A percentile compares a stretch with the other conserved stretches of the same genome.
Evolutionary conservation across 2,797 vertebrate species (phyloP).

Genomic region (Sardinella longiceps): DNA sequence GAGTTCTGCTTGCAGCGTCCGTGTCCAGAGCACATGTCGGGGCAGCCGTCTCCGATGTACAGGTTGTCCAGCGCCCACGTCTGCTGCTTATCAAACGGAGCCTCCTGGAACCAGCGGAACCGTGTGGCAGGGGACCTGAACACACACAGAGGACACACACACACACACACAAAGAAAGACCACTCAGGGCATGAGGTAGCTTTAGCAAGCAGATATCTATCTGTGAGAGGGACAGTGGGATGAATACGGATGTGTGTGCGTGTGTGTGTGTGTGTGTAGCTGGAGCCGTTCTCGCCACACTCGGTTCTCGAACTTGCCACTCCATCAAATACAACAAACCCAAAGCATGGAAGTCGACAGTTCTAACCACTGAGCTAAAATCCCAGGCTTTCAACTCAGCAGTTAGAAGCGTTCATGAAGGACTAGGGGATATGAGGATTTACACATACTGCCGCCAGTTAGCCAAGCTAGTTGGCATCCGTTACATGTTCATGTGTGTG

Average conservation of each 20-base stretch:
- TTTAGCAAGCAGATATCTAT: not conserved
- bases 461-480: too few species aligned
- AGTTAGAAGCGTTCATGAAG: too few species aligned
- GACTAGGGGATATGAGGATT: too few species aligned
- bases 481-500: too few species aligned
- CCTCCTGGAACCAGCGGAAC: constrained; percentile 97
- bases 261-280: not conserved
- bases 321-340: too few species aligned
- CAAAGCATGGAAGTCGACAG: too few species aligned
- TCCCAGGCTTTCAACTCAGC: too few species aligned
- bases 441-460: too few species aligned
- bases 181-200: not conserved
- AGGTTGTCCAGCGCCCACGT: constrained; percentile 98
- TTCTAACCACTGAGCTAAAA: too few species aligned
- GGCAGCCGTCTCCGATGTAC: constrained; percentile 95
- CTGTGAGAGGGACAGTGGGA: not conserved
- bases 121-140: constrained; percentile 93
- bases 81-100: constrained; percentile 98
- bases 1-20: constrained; percentile 89
- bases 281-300: too few species aligned
- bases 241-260: not conserved
- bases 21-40: constrained; percentile 95
- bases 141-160: too few species aligned
- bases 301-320: too few species aligned
- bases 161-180: not conserved